Evolutionary conservation across 2,888 invertebrate species (phyloP).

Genomic region (Schrankia costaestrigalis): DNA sequence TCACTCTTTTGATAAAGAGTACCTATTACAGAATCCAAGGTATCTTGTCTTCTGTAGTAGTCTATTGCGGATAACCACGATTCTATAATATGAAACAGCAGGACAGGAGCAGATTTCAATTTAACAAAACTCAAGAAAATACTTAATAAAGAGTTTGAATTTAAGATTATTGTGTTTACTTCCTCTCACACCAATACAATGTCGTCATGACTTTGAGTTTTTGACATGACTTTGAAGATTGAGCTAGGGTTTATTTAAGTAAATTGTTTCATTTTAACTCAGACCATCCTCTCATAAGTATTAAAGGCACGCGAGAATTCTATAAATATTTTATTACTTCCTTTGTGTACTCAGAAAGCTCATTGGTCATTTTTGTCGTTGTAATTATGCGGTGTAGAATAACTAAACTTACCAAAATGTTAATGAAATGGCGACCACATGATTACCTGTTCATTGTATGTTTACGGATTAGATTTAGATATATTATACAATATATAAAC

Average conservation of each 20-base stretch:
- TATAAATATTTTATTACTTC: slow-evolving; percentile 42
- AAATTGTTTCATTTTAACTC: slow-evolving; percentile 18
- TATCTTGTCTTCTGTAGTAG: too few species aligned
- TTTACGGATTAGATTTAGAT: too few species aligned
- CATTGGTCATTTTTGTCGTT: slow-evolving; percentile 38
- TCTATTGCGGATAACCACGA: too few species aligned
- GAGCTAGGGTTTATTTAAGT: slow-evolving; percentile 8
- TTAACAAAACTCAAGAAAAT: too few species aligned
- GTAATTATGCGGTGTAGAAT: slow-evolving; percentile 22
- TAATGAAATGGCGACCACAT: slow-evolving; percentile 9
- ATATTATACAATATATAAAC: too few species aligned
- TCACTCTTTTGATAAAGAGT: too few species aligned
- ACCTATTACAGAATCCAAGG: too few species aligned
- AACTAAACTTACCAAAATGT: slow-evolving; percentile 10
- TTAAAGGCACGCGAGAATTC: slow-evolving; percentile 32
- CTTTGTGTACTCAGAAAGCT: slow-evolving; percentile 33
- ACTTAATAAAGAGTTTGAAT: too few species aligned
- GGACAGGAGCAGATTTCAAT: too few species aligned
- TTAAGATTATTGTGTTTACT: too few species aligned
- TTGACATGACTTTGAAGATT: slow-evolving; percentile 2
- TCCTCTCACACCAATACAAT: too few species aligned
- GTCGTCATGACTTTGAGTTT: slow-evolving; percentile 1
- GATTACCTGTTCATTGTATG: slow-evolving; percentile 9
- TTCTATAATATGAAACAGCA: too few species aligned
- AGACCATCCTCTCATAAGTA: slow-evolving; percentile 15